Percentiles rank a stretch among this genome's conserved stretches.
Evolutionary conservation across 1,140 invertebrate genomes (phyloP).

Genomic region (Stegodyphus mimosarum): DNA sequence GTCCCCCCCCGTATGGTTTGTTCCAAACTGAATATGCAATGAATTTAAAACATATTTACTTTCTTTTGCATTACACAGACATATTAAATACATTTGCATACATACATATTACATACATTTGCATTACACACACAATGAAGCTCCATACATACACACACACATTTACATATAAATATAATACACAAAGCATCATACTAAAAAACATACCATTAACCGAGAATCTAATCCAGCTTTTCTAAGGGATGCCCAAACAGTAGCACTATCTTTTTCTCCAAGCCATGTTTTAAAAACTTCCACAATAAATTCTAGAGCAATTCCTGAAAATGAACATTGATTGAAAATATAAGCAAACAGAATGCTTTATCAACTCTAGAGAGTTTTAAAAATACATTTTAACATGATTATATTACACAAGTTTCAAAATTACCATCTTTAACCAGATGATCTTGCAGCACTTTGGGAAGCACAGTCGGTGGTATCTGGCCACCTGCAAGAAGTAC

Average conservation of each 20-base stretch:
- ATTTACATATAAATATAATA: too few relatives aligned
- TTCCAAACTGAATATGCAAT: too few relatives aligned
- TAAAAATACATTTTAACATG: neutral
- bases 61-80: too few relatives aligned
- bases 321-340: constrained; percentile 18
- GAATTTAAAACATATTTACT: too few relatives aligned
- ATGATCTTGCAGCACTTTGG: constrained; percentile 77
- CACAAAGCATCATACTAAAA: neutral
- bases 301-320: constrained; percentile 88
- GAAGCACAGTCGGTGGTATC: constrained; percentile 84
- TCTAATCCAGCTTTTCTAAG: constrained; percentile 91
- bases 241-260: constrained; percentile 83
- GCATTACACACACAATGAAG: too few relatives aligned
- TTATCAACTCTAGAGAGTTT: neutral
- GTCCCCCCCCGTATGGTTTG: too few relatives aligned
- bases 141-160: too few relatives aligned
- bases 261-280: constrained; percentile 91
- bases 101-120: too few relatives aligned
- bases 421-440: constrained; percentile 86
- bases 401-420: neutral
- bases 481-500: constrained; percentile 90
- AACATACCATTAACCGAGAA: constrained; percentile 71
- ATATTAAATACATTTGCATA: too few relatives aligned
- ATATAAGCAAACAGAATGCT: neutral
- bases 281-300: constrained; percentile 90